phyloP scores from a whole-genome alignment of 2,113 vertebrate genomes.

The Charadrius vociferus region DNA sequence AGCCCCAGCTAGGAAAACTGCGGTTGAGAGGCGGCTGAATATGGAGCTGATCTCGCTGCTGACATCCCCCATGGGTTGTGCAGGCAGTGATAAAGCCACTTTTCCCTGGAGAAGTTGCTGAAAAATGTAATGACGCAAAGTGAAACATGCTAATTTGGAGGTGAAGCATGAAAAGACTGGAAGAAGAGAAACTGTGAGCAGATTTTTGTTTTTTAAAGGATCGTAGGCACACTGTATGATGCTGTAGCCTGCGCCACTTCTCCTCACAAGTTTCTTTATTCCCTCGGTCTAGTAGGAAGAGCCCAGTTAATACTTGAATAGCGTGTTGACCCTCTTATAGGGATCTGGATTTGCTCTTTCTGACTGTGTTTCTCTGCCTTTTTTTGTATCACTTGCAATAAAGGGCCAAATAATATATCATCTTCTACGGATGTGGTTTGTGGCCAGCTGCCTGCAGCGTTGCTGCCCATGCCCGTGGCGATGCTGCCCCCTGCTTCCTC shows the following conservation, averaged over 20 bases:
- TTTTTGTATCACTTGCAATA: background rate
- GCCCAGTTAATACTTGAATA: background rate
- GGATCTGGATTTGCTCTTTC: background rate
- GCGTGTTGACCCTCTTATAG: background rate
- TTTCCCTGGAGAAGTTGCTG: background rate
- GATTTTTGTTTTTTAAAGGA: background rate
- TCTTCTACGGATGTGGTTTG: background rate
- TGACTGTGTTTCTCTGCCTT: background rate
- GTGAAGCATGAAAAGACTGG: slow-evolving; percentile 14
- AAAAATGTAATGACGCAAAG: background rate
- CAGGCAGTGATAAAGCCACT: background rate
- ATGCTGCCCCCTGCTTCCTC: background rate
- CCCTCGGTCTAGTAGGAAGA: background rate
- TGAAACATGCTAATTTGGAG: slow-evolving; percentile 17
- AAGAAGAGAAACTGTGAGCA: background rate
- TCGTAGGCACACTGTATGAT: background rate
- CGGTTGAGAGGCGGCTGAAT: background rate
- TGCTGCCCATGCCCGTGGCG: background rate
- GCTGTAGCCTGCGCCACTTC: background rate
- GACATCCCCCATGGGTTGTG: background rate
- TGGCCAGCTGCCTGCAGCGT: background rate
- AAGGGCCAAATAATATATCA: background rate
- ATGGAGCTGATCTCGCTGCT: background rate
- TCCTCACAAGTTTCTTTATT: background rate
- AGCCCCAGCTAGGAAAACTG: background rate